Percentiles rank a stretch among this genome's conserved stretches.
Evolutionary conservation across 2,113 vertebrate species (phyloP).

Genomic region (Neoarius graeffei): DNA sequence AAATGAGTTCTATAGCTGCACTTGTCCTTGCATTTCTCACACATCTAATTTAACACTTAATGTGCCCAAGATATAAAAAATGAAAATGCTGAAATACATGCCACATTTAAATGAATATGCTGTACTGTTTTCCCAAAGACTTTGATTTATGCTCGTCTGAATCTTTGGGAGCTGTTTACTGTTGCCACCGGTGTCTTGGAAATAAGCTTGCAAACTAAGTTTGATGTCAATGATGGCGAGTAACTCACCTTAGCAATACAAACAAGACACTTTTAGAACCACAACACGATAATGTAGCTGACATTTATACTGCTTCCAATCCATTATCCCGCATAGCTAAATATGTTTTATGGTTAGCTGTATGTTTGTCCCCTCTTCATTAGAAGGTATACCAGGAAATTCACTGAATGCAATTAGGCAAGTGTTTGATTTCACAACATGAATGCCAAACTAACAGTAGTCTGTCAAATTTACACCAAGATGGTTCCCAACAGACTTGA

Average conservation of each 20-base stretch:
- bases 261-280: slow-evolving; percentile 8
- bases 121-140: background rate
- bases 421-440: background rate
- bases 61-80: background rate
- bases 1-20: background rate
- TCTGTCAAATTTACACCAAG: background rate
- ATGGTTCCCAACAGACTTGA: background rate
- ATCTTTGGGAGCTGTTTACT: background rate
- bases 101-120: background rate
- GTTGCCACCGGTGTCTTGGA: background rate
- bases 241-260: background rate
- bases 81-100: background rate
- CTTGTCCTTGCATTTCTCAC: background rate
- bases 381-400: background rate
- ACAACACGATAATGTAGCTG: background rate
- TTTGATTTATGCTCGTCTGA: background rate
- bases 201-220: background rate
- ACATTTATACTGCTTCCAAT: background rate
- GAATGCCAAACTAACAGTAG: background rate
- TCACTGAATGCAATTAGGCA: background rate
- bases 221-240: background rate
- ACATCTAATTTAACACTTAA: background rate
- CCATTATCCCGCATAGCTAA: background rate
- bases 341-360: background rate
- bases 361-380: background rate